phyloP scores from a whole-genome alignment of 2,888 invertebrate species.

The Thyatira batis region DNA sequence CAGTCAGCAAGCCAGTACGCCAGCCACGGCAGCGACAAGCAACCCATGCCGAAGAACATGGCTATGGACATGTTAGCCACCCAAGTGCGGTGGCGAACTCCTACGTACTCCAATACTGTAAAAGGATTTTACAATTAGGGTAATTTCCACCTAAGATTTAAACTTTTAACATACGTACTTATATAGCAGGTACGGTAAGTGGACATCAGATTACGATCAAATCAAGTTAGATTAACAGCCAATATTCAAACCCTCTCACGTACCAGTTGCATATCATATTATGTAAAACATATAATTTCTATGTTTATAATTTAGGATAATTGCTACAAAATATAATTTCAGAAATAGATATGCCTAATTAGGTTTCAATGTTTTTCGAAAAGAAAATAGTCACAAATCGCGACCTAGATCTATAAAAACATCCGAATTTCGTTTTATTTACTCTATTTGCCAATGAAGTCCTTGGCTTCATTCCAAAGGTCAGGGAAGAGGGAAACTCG shows the following conservation, averaged over 20 bases:
- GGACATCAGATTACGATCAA: no score
- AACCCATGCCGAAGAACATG: constrained; percentile 72
- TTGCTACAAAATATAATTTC: no score
- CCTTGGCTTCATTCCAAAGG: not conserved
- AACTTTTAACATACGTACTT: no score
- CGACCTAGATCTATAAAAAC: not conserved
- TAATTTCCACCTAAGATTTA: no score
- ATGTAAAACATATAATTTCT: not conserved
- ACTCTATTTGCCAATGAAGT: not conserved
- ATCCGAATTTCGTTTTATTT: not conserved
- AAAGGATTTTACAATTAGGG: no score
- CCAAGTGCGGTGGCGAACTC: constrained; percentile 72
- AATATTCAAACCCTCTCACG: no score
- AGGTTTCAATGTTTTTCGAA: no score
- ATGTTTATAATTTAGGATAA: no score
- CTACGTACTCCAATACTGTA: constrained; percentile 75
- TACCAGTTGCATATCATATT: no score
- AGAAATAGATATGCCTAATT: no score
- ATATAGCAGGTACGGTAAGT: no score
- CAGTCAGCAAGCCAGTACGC: constrained; percentile 71
- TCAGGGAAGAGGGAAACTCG: not conserved
- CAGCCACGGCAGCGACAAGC: constrained; percentile 72
- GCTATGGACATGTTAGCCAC: constrained; percentile 79
- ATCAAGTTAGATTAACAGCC: no score
- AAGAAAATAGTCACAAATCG: not conserved